Base-by-base conservation (phyloP, 2,113 vertebrate genomes). In the Bujurquina vittata region DNA sequence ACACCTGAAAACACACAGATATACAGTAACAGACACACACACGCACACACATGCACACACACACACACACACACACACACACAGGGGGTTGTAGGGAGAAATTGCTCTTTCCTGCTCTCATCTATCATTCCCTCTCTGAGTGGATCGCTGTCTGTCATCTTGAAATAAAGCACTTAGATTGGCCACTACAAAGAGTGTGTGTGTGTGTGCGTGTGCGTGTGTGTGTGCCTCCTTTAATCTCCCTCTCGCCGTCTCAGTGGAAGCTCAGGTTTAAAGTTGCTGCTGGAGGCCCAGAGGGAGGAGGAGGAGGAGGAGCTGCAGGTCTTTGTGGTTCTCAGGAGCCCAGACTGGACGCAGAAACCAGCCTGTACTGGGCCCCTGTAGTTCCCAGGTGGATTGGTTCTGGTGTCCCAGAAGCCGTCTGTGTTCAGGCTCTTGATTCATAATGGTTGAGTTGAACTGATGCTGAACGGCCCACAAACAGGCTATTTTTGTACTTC, bases 91-190 rank as follows among this genome's bases (percentile, higher is more conserved):
- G 74, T 83, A 61, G 81, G 60, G 76, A 83, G 79, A 83, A 89
- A 92, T 89, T 90, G 82, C 82, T 88, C 55, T 65, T 59, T 89
- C 81, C 80, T 83, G 76, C 81, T 87, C 84, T 86, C 87, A 91
- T 90, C 91, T 73, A 84, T 91, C 90, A 86, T 89, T 91, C 86
- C 76, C 78, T 84, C 76, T 89, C 79, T 74, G 79, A 87, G 91
- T 87, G 86, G 84, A 88, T 86, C 84, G 59, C 88, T 87, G 89
- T 92, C 89, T 91, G 86, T 91, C 91, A 89, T 87, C 86, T 65
- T 85, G 81, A 92, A 91, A 83, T 89, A 80, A 73, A 86, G 60
- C 83, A 80, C 76, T 84, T 88, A 84, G 84, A 91, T 84, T 91
- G 81, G 80, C 82, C 58, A 62, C 80, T 83, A 82, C 69, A 87